Base-by-base conservation (phyloP, 1,140 invertebrate genomes). In the Drosophila ambigua region DNA sequence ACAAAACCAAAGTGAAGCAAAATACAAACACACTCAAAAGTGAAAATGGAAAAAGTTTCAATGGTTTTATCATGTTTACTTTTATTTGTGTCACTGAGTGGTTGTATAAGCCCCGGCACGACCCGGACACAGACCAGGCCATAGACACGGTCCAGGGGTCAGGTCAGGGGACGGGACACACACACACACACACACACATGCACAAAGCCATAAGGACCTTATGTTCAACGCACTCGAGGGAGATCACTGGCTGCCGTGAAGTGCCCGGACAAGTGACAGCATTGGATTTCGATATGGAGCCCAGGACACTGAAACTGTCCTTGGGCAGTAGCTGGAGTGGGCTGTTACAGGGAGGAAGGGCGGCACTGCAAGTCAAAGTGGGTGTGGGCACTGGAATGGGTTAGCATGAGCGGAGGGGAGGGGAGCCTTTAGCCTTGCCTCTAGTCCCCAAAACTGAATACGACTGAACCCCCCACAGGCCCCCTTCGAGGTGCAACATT, bases 41-140 rank as follows among this genome's bases (percentile, higher is more conserved):
- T 87, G 82, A 88, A 87, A 87, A 87, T 87, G 82, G 82, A 87
- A 87, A 85, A 87, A 87, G 82, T 87, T 87, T 88, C 83, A 87
- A 88, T 88, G 82, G 83, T 87, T 88, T 87, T 87, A 83, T 87
- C 82, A 83, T 87, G 82, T 87, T 87, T 87, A 87, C 82, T 87
- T 87, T 88, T 87, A 87, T 87, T 87, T 87, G 82, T 87, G 82
- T 87, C 82, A 87, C 82, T 87, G 83, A 87, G 82, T 87, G 82
- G 79, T 87, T 87, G 75, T 87, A 87, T 88, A 87, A 87, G 82
- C 83, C 44, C 53, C 65, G 59, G 28, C 48, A 51, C 11, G 53
- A 65, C 72, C 43, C 53, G 46, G 41, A 68, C 35, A 24, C 44
- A 62, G 16, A 31, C 48, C 45, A 53, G 46, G 15, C 15, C 46